Evolutionary conservation across 2,888 invertebrate genomes (phyloP).

Genomic region (Thyatira batis): DNA sequence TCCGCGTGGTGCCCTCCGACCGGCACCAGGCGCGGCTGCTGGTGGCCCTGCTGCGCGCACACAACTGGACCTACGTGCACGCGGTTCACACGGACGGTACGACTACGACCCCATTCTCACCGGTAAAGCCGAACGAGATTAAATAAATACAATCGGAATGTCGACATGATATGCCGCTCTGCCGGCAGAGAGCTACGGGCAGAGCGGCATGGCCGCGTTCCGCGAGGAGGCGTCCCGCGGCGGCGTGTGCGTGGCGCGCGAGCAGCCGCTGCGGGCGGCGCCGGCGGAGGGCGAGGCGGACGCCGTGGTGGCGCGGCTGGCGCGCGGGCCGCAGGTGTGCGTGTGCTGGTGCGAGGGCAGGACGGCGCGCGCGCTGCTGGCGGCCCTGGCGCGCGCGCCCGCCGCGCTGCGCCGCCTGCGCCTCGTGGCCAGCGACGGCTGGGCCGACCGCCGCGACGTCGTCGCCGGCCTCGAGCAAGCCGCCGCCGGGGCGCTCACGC

Average conservation of each 20-base stretch:
- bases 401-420: conserved; percentile 57
- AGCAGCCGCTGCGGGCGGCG: conserved; percentile 52
- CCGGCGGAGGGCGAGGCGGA: conserved; percentile 35
- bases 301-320: conserved; percentile 72
- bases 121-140: no score
- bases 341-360: conserved; percentile 91
- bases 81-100: conserved; percentile 86
- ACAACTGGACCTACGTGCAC: conserved; percentile 91
- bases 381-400: conserved; percentile 80
- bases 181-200: conserved; percentile 90
- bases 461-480: conserved; percentile 85
- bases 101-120: background rate
- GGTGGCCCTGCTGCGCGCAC: conserved; percentile 84
- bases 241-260: conserved; percentile 87
- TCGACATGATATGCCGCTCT: no score
- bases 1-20: conserved; percentile 90
- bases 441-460: conserved; percentile 89
- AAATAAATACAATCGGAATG: no score
- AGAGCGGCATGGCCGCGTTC: conserved; percentile 89
- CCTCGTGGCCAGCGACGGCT: conserved; percentile 87
- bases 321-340: conserved; percentile 78
- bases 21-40: conserved; percentile 89
- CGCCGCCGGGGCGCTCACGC: conserved; percentile 87
- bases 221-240: conserved; percentile 85
- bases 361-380: conserved; percentile 85